These are phyloP conservation scores for Astur gentilis DNA, from an alignment of 2,113 vertebrate species.

Conservation along the genomic window DNA sequence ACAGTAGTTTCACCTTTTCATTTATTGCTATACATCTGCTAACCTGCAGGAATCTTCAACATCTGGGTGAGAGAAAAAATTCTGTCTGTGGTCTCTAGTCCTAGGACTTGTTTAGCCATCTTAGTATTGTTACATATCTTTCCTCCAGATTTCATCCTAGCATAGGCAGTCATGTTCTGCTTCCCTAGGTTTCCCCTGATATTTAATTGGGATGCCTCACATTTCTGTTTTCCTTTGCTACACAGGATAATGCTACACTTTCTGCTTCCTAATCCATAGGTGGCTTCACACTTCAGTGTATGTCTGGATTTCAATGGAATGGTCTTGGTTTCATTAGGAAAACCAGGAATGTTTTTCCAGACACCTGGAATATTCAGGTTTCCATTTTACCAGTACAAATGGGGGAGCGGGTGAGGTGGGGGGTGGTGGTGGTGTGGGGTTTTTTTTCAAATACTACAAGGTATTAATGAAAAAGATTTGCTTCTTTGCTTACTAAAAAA, in stretches of 20 bases:
- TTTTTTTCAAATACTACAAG: neutral
- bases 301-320: neutral
- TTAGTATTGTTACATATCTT: neutral
- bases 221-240: neutral
- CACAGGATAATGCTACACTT: neutral
- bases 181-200: neutral
- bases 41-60: neutral
- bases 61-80: neutral
- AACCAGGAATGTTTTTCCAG: neutral
- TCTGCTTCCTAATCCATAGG: neutral
- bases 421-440: neutral
- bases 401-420: accelerated
- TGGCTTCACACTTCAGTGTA: neutral
- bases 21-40: neutral
- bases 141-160: neutral
- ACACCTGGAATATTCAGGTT: neutral
- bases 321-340: neutral
- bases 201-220: neutral
- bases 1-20: neutral
- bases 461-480: neutral
- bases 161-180: neutral
- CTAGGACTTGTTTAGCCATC: neutral
- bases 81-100: neutral
- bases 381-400: neutral
- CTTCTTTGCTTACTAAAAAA: neutral